Base-by-base conservation (phyloP, 2,888 invertebrate genomes). In the Harpalus rufipes region DNA sequence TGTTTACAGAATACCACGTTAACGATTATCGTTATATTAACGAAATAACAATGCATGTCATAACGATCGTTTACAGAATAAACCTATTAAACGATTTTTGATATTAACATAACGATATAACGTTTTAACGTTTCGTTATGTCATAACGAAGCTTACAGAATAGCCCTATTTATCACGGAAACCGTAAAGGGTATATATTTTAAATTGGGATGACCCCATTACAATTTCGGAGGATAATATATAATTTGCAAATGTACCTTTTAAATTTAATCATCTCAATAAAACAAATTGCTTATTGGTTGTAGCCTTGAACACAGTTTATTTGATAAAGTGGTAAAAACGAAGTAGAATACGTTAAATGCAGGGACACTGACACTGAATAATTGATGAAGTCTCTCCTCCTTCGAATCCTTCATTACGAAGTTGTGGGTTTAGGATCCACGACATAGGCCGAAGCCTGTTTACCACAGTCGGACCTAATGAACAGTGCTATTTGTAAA, bases 381-480 rank as follows among this genome's bases (percentile, higher is more conserved):
- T 68, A 68, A 68, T 68, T 68, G 39, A 39, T 68, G 68, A 68
- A 68, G n/a, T 39, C 39, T 68, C 39, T 32, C 39, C 39, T 65
- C 65, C 25, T 68, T 41, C 68, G 32, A 68, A 68, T 39, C 68
- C 68, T 68, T 68, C 68, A 68, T 68, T 68, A 68, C 39, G 14
- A 21, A 32, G 68, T n/a, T 68, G 68, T 68, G 39, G 63, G 63
- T 63, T 63, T 68, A 68, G 68, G 68, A 39, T 39, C 68, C 68
- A 68, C 25, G 68, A 68, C 39, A 25, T 68, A 14, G 14, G 25
- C 68, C 39, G 14, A 7, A 18, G 14, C 39, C 68, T 68, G n/a
- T n/a, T 68, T 68, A 32, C 68, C 68, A 32, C 68, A 68, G 32
- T 68, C 39, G 68, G 39, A 68, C 14, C 39, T 68, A 68, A 68